A percentile compares a stretch with the other conserved stretches of the same genome.
Conservation (phyloP, 2,797 vertebrate species). For the Acanthiza pusilla region DNA sequence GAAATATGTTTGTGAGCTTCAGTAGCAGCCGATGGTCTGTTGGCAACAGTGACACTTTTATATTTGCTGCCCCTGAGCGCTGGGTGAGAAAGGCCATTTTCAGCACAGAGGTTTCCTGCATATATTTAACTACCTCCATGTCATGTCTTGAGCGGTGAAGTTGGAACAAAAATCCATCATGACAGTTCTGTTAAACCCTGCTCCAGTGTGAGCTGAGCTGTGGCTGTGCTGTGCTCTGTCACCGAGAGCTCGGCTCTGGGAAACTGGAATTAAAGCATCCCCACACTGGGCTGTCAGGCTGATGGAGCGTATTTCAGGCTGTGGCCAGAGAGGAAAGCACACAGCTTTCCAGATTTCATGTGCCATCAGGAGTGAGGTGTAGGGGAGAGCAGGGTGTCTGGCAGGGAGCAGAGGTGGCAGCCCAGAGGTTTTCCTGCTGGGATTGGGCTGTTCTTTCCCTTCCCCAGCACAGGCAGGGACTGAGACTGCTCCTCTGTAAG, state of each 20-base stretch:
- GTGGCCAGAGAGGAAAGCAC: background rate
- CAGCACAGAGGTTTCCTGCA: background rate
- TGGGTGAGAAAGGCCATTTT: background rate
- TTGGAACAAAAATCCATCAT: fast-evolving
- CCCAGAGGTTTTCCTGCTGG: background rate
- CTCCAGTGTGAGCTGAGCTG: background rate
- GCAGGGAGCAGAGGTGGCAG: background rate
- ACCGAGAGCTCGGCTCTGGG: background rate
- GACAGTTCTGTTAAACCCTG: background rate
- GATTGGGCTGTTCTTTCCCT: background rate
- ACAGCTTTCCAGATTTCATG: background rate
- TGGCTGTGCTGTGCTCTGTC: fast-evolving
- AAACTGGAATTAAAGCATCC: background rate
- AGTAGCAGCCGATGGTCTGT: fast-evolving
- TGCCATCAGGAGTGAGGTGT: background rate
- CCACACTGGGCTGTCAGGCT: fast-evolving
- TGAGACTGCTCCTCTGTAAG: background rate
- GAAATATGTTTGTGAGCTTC: background rate
- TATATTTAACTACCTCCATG: fast-evolving
- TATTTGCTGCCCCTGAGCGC: background rate
- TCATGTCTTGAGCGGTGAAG: fast-evolving
- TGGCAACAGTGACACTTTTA: background rate
- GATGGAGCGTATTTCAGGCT: fast-evolving
- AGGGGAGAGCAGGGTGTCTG: fast-evolving
- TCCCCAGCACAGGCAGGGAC: background rate